phyloP scores from a whole-genome alignment of 2,888 invertebrate genomes.

The Tolmerus cingulatus region DNA sequence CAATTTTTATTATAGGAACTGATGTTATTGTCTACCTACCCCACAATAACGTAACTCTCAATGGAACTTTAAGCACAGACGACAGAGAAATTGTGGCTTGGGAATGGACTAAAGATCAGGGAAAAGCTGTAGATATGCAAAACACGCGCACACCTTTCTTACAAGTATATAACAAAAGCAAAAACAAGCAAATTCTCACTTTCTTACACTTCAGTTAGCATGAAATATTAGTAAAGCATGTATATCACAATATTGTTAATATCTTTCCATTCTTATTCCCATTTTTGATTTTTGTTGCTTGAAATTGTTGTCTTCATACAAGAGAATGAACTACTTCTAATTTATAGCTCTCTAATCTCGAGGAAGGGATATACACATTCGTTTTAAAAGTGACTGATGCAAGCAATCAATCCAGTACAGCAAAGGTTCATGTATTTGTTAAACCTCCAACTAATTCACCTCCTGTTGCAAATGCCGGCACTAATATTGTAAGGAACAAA shows the following conservation, averaged over 20 bases:
- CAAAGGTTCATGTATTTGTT: slow-evolving; percentile 91
- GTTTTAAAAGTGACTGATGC: slow-evolving; percentile 91
- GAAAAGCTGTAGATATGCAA: slow-evolving; percentile 95
- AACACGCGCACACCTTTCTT: slow-evolving; percentile 90
- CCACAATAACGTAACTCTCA: slow-evolving; percentile 83
- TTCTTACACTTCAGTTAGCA: too few relatives aligned
- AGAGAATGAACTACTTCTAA: not conserved
- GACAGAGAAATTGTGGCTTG: slow-evolving; percentile 92
- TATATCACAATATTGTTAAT: too few relatives aligned
- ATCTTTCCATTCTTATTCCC: too few relatives aligned
- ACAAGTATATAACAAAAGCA: slow-evolving; percentile 61
- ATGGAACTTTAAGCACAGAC: slow-evolving; percentile 90
- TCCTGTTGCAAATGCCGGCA: slow-evolving; percentile 75
- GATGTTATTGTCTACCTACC: slow-evolving; percentile 91
- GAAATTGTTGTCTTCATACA: not conserved
- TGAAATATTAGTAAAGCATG: too few relatives aligned
- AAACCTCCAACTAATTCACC: slow-evolving; percentile 88
- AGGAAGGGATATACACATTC: slow-evolving; percentile 94
- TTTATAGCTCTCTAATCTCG: slow-evolving; percentile 78
- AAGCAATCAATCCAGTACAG: slow-evolving; percentile 85
- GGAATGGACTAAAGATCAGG: slow-evolving; percentile 95
- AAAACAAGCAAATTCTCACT: too few relatives aligned
- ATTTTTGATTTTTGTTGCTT: not conserved
- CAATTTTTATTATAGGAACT: slow-evolving; percentile 67
- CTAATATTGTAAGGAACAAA: slow-evolving; percentile 62